Evolutionary conservation across 2,113 vertebrate genomes (phyloP), one percentile per base, ranked within the genome.

Genomic region (Fregata magnificens): DNA sequence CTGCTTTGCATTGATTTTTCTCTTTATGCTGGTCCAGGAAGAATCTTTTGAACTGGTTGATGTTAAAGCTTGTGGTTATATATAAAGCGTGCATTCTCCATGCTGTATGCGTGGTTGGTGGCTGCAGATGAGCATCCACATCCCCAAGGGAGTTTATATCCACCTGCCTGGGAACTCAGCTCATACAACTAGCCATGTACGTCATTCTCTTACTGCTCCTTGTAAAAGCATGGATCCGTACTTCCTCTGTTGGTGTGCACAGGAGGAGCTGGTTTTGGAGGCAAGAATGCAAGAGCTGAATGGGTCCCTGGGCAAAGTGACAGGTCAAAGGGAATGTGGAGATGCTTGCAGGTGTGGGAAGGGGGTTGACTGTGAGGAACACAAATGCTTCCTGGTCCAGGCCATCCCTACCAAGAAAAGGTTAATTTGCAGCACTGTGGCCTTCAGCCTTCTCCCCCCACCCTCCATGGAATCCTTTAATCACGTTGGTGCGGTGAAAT

Each of bases 401-500:
- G 87, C 93, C 92, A 86, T 73, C 83, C 67, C 67, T 82, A 93
- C 95, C 88, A 96, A 96, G 96, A 97, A 98, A 97, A 98, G 97
- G 98, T 98, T 98, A 98, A 98, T 92, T 92, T 84, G 38, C 87
- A 94, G 97, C 95, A 91, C 88, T 90, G 80, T 86, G 97, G 96
- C 96, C 96, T 98, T 97, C 86, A 93, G 97, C 96, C 91, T 95
- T 96, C 92, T 96, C 90, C 95, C 97, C 93, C 89, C 92, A 91
- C 95, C 95, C 87, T 92, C 95, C 92, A 28, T 98, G 98, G 98
- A 98, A 98, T 98, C 98, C 98, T 98, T 98, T 98, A 98, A 99
- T 99, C 98, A 98, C 96, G 95, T 98, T 98, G 98, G 96, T 98
- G 98, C 95, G 98, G 98, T 99, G 98, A 98, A 98, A 99, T 99